Conservation (phyloP, 2,888 invertebrate species). For the Drosophila nr. perissopoda region DNA sequence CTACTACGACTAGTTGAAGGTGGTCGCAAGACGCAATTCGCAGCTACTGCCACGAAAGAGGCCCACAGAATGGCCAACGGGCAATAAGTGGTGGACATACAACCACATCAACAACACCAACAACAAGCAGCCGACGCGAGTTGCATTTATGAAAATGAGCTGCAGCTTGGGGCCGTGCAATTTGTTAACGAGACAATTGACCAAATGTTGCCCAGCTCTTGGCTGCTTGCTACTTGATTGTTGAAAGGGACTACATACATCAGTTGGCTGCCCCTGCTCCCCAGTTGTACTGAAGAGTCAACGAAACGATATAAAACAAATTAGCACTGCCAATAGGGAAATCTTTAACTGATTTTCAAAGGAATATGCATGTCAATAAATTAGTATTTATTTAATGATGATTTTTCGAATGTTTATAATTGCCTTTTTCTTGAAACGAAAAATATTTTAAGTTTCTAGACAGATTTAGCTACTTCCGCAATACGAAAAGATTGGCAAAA, state of each 20-base stretch:
- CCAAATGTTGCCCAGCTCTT: slow-evolving; percentile 59
- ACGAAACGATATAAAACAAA: slow-evolving; percentile 23
- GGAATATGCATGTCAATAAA: neutral
- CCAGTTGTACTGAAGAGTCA: slow-evolving; percentile 8
- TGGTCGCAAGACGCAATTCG: slow-evolving; percentile 18
- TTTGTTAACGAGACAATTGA: slow-evolving; percentile 78
- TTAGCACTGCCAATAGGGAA: neutral
- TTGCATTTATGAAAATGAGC: slow-evolving; percentile 77
- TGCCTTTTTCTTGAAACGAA: neutral
- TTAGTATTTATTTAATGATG: neutral
- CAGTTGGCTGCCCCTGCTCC: neutral
- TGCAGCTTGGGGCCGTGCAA: slow-evolving; percentile 56
- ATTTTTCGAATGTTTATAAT: neutral
- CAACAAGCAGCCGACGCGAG: slow-evolving; percentile 17
- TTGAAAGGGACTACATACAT: slow-evolving; percentile 20
- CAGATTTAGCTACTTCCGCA: neutral
- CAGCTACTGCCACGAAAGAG: slow-evolving; percentile 35
- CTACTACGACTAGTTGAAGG: slow-evolving; percentile 8
- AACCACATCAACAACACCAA: slow-evolving; percentile 20
- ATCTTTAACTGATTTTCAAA: neutral
- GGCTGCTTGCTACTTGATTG: slow-evolving; percentile 54
- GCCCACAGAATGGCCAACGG: slow-evolving; percentile 12
- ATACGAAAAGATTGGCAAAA: neutral
- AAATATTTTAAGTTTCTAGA: neutral
- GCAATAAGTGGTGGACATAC: slow-evolving; percentile 31